Conservation (phyloP, 1,140 invertebrate species). For the Drosophila simulans region DNA sequence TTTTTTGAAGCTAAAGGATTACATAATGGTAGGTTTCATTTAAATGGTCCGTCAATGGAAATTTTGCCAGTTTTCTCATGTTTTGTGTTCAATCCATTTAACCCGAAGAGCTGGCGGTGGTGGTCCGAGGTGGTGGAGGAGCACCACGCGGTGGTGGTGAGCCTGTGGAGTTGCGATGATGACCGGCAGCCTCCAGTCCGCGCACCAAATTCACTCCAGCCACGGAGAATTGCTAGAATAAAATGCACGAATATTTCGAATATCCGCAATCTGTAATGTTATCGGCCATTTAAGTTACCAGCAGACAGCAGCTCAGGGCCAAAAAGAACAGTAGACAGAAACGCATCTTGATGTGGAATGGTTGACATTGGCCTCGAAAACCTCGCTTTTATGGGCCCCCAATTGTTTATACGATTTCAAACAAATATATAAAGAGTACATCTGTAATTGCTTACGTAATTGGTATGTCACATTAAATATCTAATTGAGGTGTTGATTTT, state of each 20-base stretch:
- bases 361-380: slow-evolving; percentile 56
- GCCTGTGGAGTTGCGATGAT: slow-evolving; percentile 34
- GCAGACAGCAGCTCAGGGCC: slow-evolving; percentile 46
- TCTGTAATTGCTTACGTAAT: slow-evolving; percentile 47
- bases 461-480: slow-evolving; percentile 56
- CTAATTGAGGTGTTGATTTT: slow-evolving; percentile 61
- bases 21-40: background rate
- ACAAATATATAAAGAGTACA: background rate
- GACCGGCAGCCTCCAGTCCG: slow-evolving; percentile 1
- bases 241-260: background rate
- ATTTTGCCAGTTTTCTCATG: background rate
- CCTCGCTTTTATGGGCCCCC: slow-evolving; percentile 46
- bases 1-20: slow-evolving; percentile 9
- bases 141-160: slow-evolving; percentile 33
- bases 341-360: slow-evolving; percentile 64
- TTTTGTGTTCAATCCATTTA: background rate
- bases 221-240: slow-evolving; percentile 28
- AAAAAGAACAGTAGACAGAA: slow-evolving; percentile 51
- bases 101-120: slow-evolving; percentile 38
- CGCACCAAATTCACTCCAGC: slow-evolving; percentile 20
- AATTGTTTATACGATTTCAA: background rate
- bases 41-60: background rate
- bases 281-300: slow-evolving; percentile 34
- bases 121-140: slow-evolving; percentile 47
- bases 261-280: background rate